Evolutionary conservation across 2,797 vertebrate genomes (phyloP), one percentile per base, ranked within the genome.

Genomic region (Alca torda): DNA sequence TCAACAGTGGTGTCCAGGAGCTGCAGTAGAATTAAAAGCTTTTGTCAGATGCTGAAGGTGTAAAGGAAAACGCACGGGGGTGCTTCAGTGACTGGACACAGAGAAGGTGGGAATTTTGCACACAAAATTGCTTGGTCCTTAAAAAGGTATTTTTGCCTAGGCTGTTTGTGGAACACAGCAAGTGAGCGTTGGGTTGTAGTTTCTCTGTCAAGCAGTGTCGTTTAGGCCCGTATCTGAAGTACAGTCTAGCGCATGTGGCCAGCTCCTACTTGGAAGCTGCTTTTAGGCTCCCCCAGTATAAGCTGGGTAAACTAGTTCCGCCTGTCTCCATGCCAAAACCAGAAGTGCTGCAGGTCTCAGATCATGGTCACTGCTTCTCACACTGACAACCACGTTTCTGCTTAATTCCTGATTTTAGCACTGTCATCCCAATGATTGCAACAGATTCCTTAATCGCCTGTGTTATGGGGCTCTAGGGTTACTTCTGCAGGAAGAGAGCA

Each of bases 321-420:
- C 0, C n/a, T 21, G n/a, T 41, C 35, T 63, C 54, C 3, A 0
- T 37, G 17, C 16, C 24, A 33, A 12, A 80, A n/a, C 31, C 19
- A 18, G 3, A 37, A 57, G 41, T 12, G 35, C 46, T 33, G 0
- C 0, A 3, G 41, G 15, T 21, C n/a, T 37, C 0, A 1, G 28
- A 10, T 23, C 6, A 2, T 15, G n/a, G 63, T 54, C 1, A 1
- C 33, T 28, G 35, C 53, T 78, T 37, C 73, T 80, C 30, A 6
- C 25, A 13, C 39, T 25, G 25, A 61, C 39, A 61, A 2, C n/a
- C 33, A 1, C 1, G 1, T 30, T 61, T 46, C 16, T 35, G 35
- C 7, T 0, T 19, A 37, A 45, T 35, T 19, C 45, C n/a, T 53
- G 53, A 46, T 28, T 4, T 41, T 30, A 30, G 16, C 31, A 2